Evolutionary conservation across 64 coral and sea anemone genomes (phyloP), one percentile per base, ranked within the genome.

Genomic region (Pocillopora damicornis): DNA sequence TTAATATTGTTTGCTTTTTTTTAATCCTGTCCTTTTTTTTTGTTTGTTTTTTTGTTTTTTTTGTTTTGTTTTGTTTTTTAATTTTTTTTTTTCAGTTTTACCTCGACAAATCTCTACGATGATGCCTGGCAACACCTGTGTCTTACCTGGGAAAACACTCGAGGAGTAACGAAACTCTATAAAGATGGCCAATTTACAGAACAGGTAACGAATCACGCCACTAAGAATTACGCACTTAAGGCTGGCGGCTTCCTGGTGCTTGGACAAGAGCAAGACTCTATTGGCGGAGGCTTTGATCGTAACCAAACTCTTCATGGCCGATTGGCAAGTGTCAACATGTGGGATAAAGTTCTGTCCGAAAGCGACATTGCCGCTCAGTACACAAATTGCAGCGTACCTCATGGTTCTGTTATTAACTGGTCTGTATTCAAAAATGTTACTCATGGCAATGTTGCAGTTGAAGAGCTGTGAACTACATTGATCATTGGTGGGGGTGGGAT

Each of bases 181-280:
- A 63, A 37, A 35, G 36, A 69, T 56, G 80, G 80, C 14, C 25
- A 69, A 69, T 3, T 65, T 13, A 34, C 1, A 63, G 60, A 8
- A 25, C 26, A 35, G 15, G 3, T 7, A 51, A 51, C 42, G 7
- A 18, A 11, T 45, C 9, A 17, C 20, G 15, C 18, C 23, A 4
- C 15, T 22, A 34, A 83, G 18, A 61, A 26, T 8, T 22, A 64
- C 60, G 64, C 5, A 1, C 18, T 86, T 45, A 69, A 38, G 13
- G 87, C 91, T 63, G 92, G 95, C 1, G 95, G 92, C 15, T 35
- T 86, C 6, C 35, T 93, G 20, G 91, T 92, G 15, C 75, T 97
- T 1, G 95, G 88, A 23, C 95, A 97, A 90, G 95, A 97, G 30
- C 95, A 98, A 71, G 95, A 98, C 61, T 74, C 42, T 34, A 35